Percentiles rank a stretch among this genome's conserved stretches.
Evolutionary conservation across 2,797 vertebrate genomes (phyloP).

Genomic region (Sebastes hubbsi): DNA sequence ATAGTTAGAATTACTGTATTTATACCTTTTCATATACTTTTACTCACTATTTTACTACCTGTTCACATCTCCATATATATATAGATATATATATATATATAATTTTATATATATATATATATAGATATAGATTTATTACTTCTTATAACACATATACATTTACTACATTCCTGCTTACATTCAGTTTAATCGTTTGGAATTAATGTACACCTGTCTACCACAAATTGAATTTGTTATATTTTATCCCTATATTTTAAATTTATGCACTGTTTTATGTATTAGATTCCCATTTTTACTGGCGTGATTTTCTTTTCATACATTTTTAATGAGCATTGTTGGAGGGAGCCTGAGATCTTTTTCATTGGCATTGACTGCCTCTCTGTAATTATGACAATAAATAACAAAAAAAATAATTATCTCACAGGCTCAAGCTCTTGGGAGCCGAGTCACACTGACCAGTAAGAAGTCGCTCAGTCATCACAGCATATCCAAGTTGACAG

Average conservation of each 20-base stretch:
- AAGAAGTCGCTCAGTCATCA: conserved; percentile 72
- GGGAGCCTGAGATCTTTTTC: background rate
- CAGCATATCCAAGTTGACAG: conserved; percentile 54
- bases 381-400: background rate
- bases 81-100: fast-evolving
- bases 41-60: background rate
- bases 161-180: background rate
- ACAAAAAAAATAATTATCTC: background rate
- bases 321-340: background rate
- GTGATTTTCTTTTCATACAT: background rate
- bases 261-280: background rate
- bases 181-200: background rate
- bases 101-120: no score
- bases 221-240: background rate
- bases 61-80: background rate
- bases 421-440: conserved; percentile 69
- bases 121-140: background rate
- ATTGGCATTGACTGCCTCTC: background rate
- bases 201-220: background rate
- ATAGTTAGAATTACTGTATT: background rate
- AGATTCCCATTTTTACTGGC: background rate
- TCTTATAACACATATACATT: background rate
- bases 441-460: conserved; percentile 76
- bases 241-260: background rate
- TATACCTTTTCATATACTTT: background rate